These are phyloP conservation scores for Oscheius sp. DNA, from an alignment of 1,140 invertebrate species.

Conservation along the genomic window DNA sequence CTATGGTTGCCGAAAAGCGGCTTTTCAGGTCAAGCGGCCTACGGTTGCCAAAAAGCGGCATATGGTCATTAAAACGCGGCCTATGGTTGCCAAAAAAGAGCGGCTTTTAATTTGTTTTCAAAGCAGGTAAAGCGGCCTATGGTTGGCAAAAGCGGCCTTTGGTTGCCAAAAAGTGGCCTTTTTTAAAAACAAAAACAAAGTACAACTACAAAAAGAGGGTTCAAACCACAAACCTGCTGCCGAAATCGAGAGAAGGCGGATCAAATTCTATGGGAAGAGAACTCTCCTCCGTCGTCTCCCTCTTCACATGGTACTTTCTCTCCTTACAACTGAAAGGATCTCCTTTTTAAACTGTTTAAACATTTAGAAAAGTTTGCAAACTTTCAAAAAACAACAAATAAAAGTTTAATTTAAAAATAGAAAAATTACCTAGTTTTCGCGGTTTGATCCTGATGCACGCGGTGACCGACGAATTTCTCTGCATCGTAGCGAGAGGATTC, in stretches of 20 bases:
- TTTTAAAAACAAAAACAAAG: not conserved
- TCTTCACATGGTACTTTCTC: slow-evolving; percentile 19
- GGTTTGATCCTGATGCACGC: slow-evolving; percentile 6
- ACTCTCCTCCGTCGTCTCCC: slow-evolving; percentile 48
- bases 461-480: slow-evolving; percentile 7
- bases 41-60: too few relatives aligned
- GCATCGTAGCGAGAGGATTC: slow-evolving; percentile 8
- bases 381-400: too few relatives aligned
- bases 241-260: slow-evolving; percentile 71
- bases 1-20: too few relatives aligned
- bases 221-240: slow-evolving; percentile 61
- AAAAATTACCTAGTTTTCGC: slow-evolving; percentile 15
- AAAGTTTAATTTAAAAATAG: too few relatives aligned
- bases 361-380: too few relatives aligned
- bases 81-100: too few relatives aligned
- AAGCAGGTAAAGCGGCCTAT: slow-evolving; percentile 33
- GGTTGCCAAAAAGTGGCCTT: not conserved
- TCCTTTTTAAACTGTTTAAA: not conserved
- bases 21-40: too few relatives aligned
- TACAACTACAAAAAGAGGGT: not conserved
- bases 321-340: not conserved
- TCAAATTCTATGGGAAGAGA: slow-evolving; percentile 67
- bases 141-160: too few relatives aligned
- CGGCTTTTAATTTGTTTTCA: too few relatives aligned
- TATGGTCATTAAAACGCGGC: too few relatives aligned